Evolutionary conservation across 2,888 invertebrate genomes (phyloP), one percentile per base, ranked within the genome.

Genomic region (Rutpela maculata): DNA sequence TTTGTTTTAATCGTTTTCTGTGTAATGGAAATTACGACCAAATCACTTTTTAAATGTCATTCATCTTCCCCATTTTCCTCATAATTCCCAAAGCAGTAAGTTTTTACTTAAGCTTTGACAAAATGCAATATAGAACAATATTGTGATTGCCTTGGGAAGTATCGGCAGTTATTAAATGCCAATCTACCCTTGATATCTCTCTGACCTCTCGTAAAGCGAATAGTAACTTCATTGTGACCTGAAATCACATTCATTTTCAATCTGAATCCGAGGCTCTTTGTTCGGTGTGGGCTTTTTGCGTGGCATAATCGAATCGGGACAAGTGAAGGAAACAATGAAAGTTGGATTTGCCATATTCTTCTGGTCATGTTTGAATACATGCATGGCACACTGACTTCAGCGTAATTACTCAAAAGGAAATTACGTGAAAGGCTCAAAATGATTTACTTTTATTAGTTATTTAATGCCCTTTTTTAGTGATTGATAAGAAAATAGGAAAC

Each of bases 171-270:
- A n/a, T 50, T n/a, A 35, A 50, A 50, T n/a, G 50, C n/a, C 50
- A n/a, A 50, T 50, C 50, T 50, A 17, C 50, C 50, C 50, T 50
- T 6, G 50, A 50, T 50, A n/a, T 50, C 50, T 50, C n/a, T n/a
- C 59, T 59, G 60, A 60, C 26, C 60, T 31, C 22, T 26, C 60
- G 9, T 31, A 60, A 60, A 60, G 15, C 26, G 60, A 60, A 60
- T 60, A 60, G 60, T 60, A 60, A 60, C 60, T 60, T 60, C 15
- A 60, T 60, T 60, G 22, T 60, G 60, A 11, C 26, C 22, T 26
- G 60, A 31, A 60, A 60, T 60, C 26, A n/a, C 31, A 60, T 60
- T 60, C 60, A 31, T 60, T 60, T 60, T 31, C 60, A 31, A 60
- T 60, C 22, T 60, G 12, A 60, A 31, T 60, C 31, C 12, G 31